phyloP scores from a whole-genome alignment of 1,140 invertebrate species.

The Cydia strobilella region DNA sequence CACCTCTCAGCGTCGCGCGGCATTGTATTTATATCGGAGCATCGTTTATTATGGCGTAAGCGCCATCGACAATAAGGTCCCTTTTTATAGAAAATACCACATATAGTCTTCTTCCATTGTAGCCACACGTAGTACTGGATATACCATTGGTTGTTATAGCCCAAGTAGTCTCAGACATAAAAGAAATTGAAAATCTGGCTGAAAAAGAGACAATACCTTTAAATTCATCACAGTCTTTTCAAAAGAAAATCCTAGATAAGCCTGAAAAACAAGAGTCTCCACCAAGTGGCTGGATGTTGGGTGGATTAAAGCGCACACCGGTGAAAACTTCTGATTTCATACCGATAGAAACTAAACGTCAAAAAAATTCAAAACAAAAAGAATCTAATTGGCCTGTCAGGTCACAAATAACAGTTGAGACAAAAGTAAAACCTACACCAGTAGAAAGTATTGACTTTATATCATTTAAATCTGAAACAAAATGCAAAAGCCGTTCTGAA shows the following conservation, averaged over 20 bases:
- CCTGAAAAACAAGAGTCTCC: neutral
- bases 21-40: too few species aligned
- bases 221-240: neutral
- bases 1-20: too few species aligned
- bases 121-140: neutral
- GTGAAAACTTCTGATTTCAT: neutral
- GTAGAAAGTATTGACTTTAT: neutral
- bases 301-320: neutral
- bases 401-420: neutral
- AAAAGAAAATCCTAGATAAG: neutral
- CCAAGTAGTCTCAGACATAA: neutral
- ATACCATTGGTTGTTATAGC: neutral
- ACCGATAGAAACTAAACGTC: neutral
- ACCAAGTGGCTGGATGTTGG: neutral
- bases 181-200: slow-evolving; percentile 10
- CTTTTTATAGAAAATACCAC: too few species aligned
- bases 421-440: slow-evolving; percentile 1
- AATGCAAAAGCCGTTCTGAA: neutral
- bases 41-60: too few species aligned
- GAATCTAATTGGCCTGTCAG: neutral
- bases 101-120: neutral
- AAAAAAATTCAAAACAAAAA: neutral
- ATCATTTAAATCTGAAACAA: neutral
- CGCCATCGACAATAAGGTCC: too few species aligned
- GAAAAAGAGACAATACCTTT: slow-evolving; percentile 1